Evolutionary conservation across 2,113 vertebrate species (phyloP).

Genomic region (Gavialis gangeticus): DNA sequence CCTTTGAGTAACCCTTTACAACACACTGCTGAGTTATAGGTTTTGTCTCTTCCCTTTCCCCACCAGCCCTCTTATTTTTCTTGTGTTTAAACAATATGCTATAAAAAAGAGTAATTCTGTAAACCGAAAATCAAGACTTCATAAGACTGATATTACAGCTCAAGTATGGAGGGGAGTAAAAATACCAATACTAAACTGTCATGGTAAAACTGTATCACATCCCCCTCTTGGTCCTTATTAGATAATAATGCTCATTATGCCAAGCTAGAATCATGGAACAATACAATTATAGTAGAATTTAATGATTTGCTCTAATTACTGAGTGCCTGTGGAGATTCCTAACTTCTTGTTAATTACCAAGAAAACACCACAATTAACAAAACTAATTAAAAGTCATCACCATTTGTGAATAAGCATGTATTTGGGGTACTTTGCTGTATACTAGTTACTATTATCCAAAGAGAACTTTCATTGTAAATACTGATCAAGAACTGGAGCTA

Average conservation of each 20-base stretch:
- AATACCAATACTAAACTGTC: not conserved
- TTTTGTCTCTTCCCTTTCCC: conserved; percentile 57
- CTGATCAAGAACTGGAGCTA: not conserved
- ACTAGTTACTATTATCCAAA: not conserved
- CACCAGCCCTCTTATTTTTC: conserved; percentile 55
- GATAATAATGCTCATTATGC: not conserved
- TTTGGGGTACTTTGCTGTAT: not conserved
- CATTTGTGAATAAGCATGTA: not conserved
- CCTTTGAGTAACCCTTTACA: conserved; percentile 67
- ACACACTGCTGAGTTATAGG: conserved; percentile 66
- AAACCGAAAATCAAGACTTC: conserved; percentile 36
- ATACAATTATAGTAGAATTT: not conserved
- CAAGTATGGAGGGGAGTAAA: not conserved
- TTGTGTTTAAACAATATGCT: conserved; percentile 20
- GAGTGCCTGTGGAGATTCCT: not conserved
- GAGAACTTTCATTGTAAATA: too few species aligned
- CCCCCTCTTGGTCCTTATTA: not conserved
- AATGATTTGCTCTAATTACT: not conserved
- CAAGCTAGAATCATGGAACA: not conserved
- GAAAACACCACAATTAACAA: not conserved
- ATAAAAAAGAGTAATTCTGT: conserved; percentile 41
- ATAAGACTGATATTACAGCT: not conserved
- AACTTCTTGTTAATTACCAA: not conserved
- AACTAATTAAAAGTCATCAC: not conserved
- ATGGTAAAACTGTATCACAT: not conserved